These are phyloP conservation scores for Poeciliopsis occidentalis DNA, from an alignment of 2,113 vertebrate genomes.

Conservation along the genomic window DNA sequence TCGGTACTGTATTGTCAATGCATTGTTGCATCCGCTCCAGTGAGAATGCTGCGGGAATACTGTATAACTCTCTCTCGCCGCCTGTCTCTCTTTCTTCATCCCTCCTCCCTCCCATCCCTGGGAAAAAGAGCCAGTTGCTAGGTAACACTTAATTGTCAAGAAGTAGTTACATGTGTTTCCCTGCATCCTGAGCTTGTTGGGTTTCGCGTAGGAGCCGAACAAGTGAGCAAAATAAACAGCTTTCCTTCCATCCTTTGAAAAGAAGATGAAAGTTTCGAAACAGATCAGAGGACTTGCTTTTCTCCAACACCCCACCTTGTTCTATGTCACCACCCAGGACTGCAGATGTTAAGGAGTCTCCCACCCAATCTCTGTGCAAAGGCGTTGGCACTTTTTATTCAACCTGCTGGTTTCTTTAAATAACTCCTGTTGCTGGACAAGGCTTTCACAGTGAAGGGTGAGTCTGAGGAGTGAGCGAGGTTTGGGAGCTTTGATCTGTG, in stretches of 20 bases:
- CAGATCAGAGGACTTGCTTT: slow-evolving; percentile 30
- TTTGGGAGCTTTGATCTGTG: slow-evolving; percentile 65
- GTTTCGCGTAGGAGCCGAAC: slow-evolving; percentile 49
- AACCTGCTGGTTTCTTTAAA: slow-evolving; percentile 72
- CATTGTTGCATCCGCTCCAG: slow-evolving; percentile 80
- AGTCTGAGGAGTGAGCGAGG: slow-evolving; percentile 40
- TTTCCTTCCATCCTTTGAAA: background rate
- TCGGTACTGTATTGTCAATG: slow-evolving; percentile 77
- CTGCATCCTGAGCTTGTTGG: slow-evolving; percentile 78
- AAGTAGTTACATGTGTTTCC: slow-evolving; percentile 84
- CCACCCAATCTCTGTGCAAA: slow-evolving; percentile 40
- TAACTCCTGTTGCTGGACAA: slow-evolving; percentile 78
- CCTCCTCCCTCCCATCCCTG: slow-evolving; percentile 50
- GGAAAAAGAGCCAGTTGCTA: slow-evolving; percentile 84
- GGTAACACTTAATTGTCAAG: slow-evolving; percentile 88
- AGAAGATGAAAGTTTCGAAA: slow-evolving; percentile 14
- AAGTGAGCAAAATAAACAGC: slow-evolving; percentile 56
- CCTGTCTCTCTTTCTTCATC: slow-evolving; percentile 26
- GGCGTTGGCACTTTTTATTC: slow-evolving; percentile 36
- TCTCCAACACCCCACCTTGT: slow-evolving; percentile 23
- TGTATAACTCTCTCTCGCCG: slow-evolving; percentile 62
- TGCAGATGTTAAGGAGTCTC: slow-evolving; percentile 38
- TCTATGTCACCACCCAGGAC: slow-evolving; percentile 18
- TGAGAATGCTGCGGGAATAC: slow-evolving; percentile 73
- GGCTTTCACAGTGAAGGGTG: slow-evolving; percentile 46